A percentile compares a stretch with the other conserved stretches of the same genome.
These are phyloP conservation scores for Dioctria rufipes DNA, from an alignment of 2,888 invertebrate genomes.

Conservation along the genomic window DNA sequence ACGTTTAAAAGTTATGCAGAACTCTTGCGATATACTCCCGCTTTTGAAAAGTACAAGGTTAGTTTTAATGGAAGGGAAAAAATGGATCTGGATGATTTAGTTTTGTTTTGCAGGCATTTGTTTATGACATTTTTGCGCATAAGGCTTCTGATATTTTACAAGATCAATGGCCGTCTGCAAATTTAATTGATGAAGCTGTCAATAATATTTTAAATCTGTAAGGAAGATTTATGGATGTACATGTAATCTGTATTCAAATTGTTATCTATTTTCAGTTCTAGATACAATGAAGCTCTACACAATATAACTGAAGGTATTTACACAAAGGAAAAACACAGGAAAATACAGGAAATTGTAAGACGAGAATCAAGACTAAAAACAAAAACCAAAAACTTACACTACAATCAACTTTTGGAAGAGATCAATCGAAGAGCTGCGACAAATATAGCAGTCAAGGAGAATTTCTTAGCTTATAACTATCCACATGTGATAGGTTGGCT, in stretches of 20 bases:
- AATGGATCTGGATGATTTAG: background rate
- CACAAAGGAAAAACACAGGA: background rate
- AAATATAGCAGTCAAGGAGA: constrained; percentile 14
- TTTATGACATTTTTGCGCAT: constrained; percentile 11
- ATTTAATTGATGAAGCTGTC: background rate
- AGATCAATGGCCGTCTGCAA: background rate
- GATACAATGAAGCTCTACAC: background rate
- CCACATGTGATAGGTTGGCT: constrained; percentile 21
- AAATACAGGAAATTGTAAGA: background rate
- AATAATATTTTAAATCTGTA: no score
- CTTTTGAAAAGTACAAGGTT: constrained; percentile 22
- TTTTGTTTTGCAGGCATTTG: constrained; percentile 14
- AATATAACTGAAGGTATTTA: constrained; percentile 19
- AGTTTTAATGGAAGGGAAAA: background rate
- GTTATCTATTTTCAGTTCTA: constrained; percentile 1
- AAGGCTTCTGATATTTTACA: background rate
- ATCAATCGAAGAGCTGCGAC: background rate
- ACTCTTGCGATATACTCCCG: constrained; percentile 23
- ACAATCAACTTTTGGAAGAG: background rate
- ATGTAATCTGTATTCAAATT: no score
- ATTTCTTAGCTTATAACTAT: constrained; percentile 21
- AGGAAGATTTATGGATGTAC: no score
- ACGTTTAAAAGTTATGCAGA: background rate
- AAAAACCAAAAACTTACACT: background rate
- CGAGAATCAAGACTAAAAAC: background rate